Percentiles rank a stretch among this genome's conserved stretches.
These are phyloP conservation scores for Idaea straminata DNA, from an alignment of 2,888 invertebrate species.

Conservation along the genomic window DNA sequence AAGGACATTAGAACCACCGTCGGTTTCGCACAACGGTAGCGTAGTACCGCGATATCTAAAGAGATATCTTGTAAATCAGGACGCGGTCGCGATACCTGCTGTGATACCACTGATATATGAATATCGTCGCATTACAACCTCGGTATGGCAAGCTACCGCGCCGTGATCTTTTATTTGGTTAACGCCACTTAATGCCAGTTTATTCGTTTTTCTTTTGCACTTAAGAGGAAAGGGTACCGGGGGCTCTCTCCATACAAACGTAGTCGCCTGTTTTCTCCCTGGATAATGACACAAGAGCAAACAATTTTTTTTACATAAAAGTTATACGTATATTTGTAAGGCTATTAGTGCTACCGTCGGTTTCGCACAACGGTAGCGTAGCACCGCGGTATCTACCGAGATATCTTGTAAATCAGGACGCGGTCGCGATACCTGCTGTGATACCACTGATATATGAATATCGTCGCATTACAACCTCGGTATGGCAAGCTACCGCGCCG, in stretches of 20 bases:
- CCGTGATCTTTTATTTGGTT: conserved; percentile 32
- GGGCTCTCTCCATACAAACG: too few relatives aligned
- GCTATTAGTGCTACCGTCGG: conserved; percentile 39
- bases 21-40: conserved; percentile 20
- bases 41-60: conserved; percentile 43
- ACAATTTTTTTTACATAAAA: too few relatives aligned
- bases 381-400: conserved; percentile 44
- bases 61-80: conserved; percentile 69
- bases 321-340: conserved; percentile 23
- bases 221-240: too few relatives aligned
- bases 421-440: conserved; percentile 57
- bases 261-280: too few relatives aligned
- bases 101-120: conserved; percentile 69
- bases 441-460: conserved; percentile 70
- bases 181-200: conserved; percentile 14
- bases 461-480: conserved; percentile 50
- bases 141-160: conserved; percentile 31
- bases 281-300: too few relatives aligned
- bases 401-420: conserved; percentile 70
- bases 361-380: conserved; percentile 21
- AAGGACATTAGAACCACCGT: conserved; percentile 38
- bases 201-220: conserved; percentile 8
- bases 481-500: conserved; percentile 30
- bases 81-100: conserved; percentile 56
- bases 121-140: conserved; percentile 57